Evolutionary conservation across 2,888 invertebrate species (phyloP), one percentile per base, ranked within the genome.

Genomic region (Melipona beecheii): DNA sequence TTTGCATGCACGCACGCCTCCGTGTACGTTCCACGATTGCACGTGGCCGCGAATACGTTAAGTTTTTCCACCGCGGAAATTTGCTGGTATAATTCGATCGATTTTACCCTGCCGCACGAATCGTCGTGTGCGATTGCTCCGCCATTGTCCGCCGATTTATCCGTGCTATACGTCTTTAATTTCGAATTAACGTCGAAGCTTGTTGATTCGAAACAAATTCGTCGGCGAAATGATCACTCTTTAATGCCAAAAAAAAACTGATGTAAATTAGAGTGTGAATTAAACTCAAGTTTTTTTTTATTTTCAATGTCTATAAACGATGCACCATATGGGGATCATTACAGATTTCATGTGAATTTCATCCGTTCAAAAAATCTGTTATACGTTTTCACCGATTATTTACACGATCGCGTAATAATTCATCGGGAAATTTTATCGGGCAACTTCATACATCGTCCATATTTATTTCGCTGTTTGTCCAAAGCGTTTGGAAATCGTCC

Each of bases 391-490:
- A 1, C 6, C 27, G 68, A 60, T 60, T 60, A 65, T 78, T 58
- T 78, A 27, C 52, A 31, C 52, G 24, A 52, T 27, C 58, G 71
- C 60, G 52, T 54, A 62, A 78, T 81, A 72, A 78, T 54, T 72
- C 54, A 54, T 64, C 43, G 71, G 17, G 24, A 49, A 66, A 76
- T 70, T 77, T 80, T 65, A 64, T 27, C 65, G n/a, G 15, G n/a
- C 27, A 36, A 70, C 60, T 73, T 52, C 54, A 52, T 66, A 66
- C 72, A 13, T 36, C 49, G 24, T 6, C 50, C 65, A 64, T 77
- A 73, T 82, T 73, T 82, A 83, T 81, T 71, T 71, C 49, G 58
- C 66, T 75, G 75, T 81, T 81, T 71, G 82, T 56, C 52, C 69
- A 66, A 62, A 49, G 43, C 71, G 49, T 71, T 75, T 81, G 82